These are phyloP conservation scores for Todus mexicanus DNA, from an alignment of 2,797 vertebrate genomes.

Conservation along the genomic window DNA sequence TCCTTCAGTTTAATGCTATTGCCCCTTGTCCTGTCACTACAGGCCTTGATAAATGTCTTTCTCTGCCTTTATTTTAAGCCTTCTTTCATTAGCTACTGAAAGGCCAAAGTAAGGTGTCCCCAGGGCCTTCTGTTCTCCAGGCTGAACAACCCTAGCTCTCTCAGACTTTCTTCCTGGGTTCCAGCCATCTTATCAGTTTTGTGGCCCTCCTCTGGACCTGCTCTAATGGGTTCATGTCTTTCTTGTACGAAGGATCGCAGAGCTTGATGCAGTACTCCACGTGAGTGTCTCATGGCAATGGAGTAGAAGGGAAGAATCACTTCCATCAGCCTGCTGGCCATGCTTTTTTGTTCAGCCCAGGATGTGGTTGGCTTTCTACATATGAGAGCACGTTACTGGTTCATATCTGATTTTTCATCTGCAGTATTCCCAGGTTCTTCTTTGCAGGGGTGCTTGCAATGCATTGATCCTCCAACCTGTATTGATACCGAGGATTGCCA, in stretches of 20 bases:
- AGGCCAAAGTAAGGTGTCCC: neutral
- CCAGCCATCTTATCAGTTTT: neutral
- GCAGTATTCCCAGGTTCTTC: neutral
- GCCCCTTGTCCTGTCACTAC: neutral
- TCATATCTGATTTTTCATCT: neutral
- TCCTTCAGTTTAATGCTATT: neutral
- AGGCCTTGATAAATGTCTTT: neutral
- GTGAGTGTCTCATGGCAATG: neutral
- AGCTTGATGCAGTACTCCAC: neutral
- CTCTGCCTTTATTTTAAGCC: neutral
- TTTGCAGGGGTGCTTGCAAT: neutral
- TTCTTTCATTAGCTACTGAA: neutral
- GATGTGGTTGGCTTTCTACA: neutral
- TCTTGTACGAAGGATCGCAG: neutral
- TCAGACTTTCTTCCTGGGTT: neutral
- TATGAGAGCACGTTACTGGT: neutral
- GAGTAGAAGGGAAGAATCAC: neutral
- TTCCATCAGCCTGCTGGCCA: neutral
- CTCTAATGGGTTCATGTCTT: neutral
- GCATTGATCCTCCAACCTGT: neutral
- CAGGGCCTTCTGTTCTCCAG: neutral
- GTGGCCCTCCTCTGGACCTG: neutral
- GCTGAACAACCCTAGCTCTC: neutral
- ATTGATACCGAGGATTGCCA: neutral
- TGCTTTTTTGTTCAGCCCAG: neutral